Evolutionary conservation across 2,113 vertebrate species (phyloP).

Genomic region (Varanus komodoensis): DNA sequence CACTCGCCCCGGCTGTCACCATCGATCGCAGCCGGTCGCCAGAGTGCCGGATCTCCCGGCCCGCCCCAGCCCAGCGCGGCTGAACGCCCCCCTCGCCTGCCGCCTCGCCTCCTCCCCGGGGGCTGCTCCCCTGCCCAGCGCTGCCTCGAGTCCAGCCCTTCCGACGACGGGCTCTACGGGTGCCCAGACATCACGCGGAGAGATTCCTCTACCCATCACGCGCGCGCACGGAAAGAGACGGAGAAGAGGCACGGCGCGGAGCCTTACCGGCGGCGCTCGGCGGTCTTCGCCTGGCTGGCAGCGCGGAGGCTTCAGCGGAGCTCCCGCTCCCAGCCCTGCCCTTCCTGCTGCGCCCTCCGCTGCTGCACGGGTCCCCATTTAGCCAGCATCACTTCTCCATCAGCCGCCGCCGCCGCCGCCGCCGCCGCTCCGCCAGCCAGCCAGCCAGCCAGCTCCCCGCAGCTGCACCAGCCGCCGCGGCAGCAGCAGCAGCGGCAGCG

Average conservation of each 20-base stretch:
- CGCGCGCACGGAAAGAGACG: neutral
- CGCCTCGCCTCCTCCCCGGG: neutral
- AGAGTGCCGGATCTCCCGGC: neutral
- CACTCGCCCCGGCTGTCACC: slow-evolving; percentile 51
- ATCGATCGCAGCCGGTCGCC: slow-evolving; percentile 11
- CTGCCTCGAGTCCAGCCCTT: neutral
- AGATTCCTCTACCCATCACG: neutral
- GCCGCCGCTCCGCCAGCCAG: slow-evolving; percentile 47
- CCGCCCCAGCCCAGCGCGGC: neutral
- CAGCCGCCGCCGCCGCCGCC: slow-evolving; percentile 55
- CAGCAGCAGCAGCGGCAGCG: slow-evolving; percentile 36
- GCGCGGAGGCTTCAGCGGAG: slow-evolving; percentile 50
- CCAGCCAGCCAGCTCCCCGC: slow-evolving; percentile 34
- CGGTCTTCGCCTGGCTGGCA: slow-evolving; percentile 53
- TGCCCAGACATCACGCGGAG: neutral
- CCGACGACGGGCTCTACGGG: neutral
- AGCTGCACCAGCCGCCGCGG: slow-evolving; percentile 53
- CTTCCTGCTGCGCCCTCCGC: slow-evolving; percentile 44
- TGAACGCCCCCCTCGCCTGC: neutral
- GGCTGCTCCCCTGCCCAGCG: neutral
- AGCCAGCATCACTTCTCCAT: slow-evolving; percentile 72
- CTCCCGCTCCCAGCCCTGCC: slow-evolving; percentile 51
- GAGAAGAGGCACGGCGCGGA: neutral
- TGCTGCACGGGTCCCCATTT: slow-evolving; percentile 51
- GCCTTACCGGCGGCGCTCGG: slow-evolving; percentile 64